Conservation (phyloP, 2,888 invertebrate species). For the Eugnorisma glareosa region DNA sequence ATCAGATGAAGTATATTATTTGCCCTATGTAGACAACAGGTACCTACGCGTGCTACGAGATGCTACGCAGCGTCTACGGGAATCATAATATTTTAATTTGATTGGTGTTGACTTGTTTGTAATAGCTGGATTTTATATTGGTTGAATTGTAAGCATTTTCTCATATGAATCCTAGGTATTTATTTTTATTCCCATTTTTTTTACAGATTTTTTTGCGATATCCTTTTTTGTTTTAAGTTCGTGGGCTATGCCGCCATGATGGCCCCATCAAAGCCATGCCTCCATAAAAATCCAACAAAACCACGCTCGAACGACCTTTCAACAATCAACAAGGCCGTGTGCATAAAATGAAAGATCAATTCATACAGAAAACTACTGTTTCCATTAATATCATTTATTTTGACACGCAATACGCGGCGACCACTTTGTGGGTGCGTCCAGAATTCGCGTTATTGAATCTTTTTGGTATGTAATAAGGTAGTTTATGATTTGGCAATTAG, state of each 20-base stretch:
- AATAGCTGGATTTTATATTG: background rate
- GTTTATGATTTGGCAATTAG: constrained; percentile 75
- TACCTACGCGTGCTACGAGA: constrained; percentile 57
- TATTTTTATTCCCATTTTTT: background rate
- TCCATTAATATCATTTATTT: constrained; percentile 85
- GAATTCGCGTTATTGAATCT: constrained; percentile 50
- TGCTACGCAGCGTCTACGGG: constrained; percentile 59
- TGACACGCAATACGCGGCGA: constrained; percentile 80
- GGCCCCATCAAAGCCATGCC: constrained; percentile 10
- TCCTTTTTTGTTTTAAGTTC: background rate
- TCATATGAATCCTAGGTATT: background rate
- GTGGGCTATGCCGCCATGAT: background rate
- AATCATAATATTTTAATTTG: background rate
- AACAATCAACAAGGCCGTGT: constrained; percentile 74
- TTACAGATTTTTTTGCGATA: background rate
- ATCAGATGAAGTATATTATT: background rate
- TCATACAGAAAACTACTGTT: constrained; percentile 81
- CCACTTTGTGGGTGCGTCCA: constrained; percentile 61
- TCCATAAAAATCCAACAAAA: constrained; percentile 40
- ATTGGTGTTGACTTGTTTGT: constrained; percentile 9
- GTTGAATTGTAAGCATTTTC: background rate
- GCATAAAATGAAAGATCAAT: constrained; percentile 76
- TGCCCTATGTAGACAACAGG: constrained; percentile 8
- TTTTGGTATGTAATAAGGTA: constrained; percentile 71
- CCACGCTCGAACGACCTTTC: constrained; percentile 42